Conservation (phyloP, 2,113 vertebrate species). For the Labrus mixtus region DNA sequence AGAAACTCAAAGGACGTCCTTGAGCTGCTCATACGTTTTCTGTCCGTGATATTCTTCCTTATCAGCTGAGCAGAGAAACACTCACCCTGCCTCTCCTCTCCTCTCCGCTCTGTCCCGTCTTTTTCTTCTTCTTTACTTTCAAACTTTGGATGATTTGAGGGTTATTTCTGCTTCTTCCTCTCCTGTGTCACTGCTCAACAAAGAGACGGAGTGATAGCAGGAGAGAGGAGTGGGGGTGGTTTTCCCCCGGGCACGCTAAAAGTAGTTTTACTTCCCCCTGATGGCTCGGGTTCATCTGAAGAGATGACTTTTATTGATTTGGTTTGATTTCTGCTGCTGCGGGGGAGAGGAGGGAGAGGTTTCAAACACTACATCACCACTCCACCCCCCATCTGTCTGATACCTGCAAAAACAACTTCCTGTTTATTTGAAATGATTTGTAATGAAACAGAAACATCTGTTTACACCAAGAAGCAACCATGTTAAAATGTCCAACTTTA, state of each 20-base stretch:
- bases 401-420: conserved; percentile 22
- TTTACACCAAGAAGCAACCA: too few species aligned
- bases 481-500: too few species aligned
- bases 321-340: conserved; percentile 74
- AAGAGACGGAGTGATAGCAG: conserved; percentile 17
- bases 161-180: conserved; percentile 28
- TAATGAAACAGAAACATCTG: too few species aligned
- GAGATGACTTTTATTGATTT: conserved; percentile 81
- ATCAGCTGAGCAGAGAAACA: conserved; percentile 67
- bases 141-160: conserved; percentile 26
- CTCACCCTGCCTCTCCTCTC: not conserved
- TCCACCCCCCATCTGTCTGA: conserved; percentile 9
- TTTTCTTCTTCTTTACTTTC: not conserved
- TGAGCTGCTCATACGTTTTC: conserved; percentile 71
- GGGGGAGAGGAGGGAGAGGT: conserved; percentile 38
- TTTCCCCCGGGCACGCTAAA: conserved; percentile 72
- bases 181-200: conserved; percentile 2
- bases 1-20: conserved; percentile 74
- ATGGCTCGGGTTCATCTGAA: conserved; percentile 73
- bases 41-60: conserved; percentile 58
- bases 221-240: not conserved
- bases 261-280: conserved; percentile 64
- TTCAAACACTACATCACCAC: conserved; percentile 51
- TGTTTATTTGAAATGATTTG: too few species aligned
- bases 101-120: not conserved